These are phyloP conservation scores for Anhinga anhinga DNA, from an alignment of 2,113 vertebrate genomes.

Conservation along the genomic window DNA sequence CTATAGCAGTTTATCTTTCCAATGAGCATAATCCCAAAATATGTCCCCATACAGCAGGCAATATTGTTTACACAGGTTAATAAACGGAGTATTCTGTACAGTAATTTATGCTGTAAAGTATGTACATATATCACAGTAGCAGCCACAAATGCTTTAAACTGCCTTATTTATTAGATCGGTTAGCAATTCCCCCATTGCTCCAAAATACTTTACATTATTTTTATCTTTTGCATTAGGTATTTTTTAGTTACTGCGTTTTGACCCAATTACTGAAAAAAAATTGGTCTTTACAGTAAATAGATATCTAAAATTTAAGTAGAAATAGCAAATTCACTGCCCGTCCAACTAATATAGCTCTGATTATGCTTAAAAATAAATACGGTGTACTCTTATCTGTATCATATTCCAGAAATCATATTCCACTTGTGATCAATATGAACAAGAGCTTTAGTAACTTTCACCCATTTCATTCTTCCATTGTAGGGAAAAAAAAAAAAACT, in stretches of 20 bases:
- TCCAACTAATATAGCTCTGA: conserved; percentile 28
- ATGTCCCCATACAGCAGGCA: neutral
- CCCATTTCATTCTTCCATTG: conserved; percentile 20
- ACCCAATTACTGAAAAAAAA: neutral
- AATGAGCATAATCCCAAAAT: neutral
- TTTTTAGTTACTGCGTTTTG: conserved; percentile 26
- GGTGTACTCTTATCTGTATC: conserved; percentile 13
- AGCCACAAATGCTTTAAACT: conserved; percentile 50
- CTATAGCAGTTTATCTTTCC: neutral
- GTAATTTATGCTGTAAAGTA: conserved; percentile 69
- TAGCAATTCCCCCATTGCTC: conserved; percentile 6
- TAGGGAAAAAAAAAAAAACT: neutral
- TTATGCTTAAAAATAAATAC: conserved; percentile 1
- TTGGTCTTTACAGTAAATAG: neutral
- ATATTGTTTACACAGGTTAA: conserved; percentile 37
- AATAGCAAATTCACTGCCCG: neutral
- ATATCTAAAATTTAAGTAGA: conserved; percentile 28
- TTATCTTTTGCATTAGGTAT: conserved; percentile 26
- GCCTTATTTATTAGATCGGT: conserved; percentile 45
- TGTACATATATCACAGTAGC: conserved; percentile 45
- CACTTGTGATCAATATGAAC: neutral
- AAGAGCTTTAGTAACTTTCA: conserved; percentile 25
- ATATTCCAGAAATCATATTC: conserved; percentile 15
- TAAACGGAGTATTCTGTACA: conserved; percentile 42
- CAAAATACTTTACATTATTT: conserved; percentile 46